Evolutionary conservation across 2,888 invertebrate species (phyloP).

Genomic region (Saturnia pavonia): DNA sequence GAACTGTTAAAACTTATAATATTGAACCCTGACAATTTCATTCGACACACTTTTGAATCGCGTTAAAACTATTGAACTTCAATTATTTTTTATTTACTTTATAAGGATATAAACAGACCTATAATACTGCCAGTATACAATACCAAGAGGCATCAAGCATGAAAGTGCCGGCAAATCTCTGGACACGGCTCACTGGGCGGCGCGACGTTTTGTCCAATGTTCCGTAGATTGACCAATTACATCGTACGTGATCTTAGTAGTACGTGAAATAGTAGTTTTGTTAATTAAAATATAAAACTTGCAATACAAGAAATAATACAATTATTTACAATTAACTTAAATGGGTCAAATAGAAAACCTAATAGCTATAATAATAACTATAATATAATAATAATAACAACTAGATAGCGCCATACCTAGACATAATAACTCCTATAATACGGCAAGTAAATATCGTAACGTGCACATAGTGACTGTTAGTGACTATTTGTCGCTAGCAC

Average conservation of each 20-base stretch:
- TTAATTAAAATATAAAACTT: background rate
- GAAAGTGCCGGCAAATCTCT: slow-evolving; percentile 49
- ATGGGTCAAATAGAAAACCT: too few relatives aligned
- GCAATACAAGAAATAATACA: background rate
- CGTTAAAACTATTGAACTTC: background rate
- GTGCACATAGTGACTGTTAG: too few relatives aligned
- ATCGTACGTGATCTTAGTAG: background rate
- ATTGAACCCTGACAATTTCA: too few relatives aligned
- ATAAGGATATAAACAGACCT: background rate
- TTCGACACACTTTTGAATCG: too few relatives aligned
- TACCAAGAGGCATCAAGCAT: slow-evolving; percentile 33
- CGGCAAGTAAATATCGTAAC: too few relatives aligned
- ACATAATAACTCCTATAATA: too few relatives aligned
- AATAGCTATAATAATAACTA: too few relatives aligned
- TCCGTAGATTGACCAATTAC: slow-evolving; percentile 7
- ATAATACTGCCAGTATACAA: slow-evolving; percentile 22
- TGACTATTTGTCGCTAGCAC: too few relatives aligned
- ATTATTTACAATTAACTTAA: background rate
- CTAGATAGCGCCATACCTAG: too few relatives aligned
- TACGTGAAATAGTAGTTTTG: background rate
- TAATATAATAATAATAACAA: too few relatives aligned
- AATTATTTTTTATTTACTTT: background rate
- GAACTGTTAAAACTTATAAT: too few relatives aligned
- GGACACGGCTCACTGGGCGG: slow-evolving; percentile 15
- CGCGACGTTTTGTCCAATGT: background rate